Percentiles rank a stretch among this genome's conserved stretches.
Conservation (phyloP, 2,888 invertebrate genomes). For the Meiosimyza decipiens region DNA sequence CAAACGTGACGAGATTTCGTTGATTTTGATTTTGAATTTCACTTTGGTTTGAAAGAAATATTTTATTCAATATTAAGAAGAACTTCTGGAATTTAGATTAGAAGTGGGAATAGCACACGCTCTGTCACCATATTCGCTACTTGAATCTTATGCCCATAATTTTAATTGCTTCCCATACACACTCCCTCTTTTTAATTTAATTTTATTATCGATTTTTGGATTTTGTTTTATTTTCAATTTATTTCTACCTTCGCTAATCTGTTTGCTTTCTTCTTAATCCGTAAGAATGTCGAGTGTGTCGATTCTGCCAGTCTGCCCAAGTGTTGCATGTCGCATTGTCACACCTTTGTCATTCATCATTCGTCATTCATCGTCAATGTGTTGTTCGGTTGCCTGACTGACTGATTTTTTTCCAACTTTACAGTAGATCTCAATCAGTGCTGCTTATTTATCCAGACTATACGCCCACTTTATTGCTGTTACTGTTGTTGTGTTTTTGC, state of each 20-base stretch:
- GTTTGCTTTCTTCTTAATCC: conserved; percentile 13
- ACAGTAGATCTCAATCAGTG: conserved; percentile 18
- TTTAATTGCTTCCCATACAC: background rate
- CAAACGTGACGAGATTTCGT: conserved; percentile 18
- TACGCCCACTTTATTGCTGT: conserved; percentile 23
- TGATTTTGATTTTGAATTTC: background rate
- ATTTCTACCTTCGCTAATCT: conserved; percentile 17
- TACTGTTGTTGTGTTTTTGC: conserved; percentile 12
- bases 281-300: conserved; percentile 5
- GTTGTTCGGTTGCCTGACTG: background rate
- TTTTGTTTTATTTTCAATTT: conserved; percentile 15
- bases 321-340: conserved; percentile 23
- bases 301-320: background rate
- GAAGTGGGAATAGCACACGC: background rate
- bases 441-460: conserved; percentile 20
- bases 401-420: conserved; percentile 2
- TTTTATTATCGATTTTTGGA: background rate
- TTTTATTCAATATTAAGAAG: background rate
- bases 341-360: conserved; percentile 34
- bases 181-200: background rate
- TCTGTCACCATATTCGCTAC: background rate
- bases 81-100: conserved; percentile 9
- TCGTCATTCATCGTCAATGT: conserved; percentile 23
- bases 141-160: background rate
- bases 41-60: too few relatives aligned